A percentile compares a stretch with the other conserved stretches of the same genome.
phyloP scores from a whole-genome alignment of 37 sponge, comb jelly and placozoan species.

The Cliona cf. orientalis region DNA sequence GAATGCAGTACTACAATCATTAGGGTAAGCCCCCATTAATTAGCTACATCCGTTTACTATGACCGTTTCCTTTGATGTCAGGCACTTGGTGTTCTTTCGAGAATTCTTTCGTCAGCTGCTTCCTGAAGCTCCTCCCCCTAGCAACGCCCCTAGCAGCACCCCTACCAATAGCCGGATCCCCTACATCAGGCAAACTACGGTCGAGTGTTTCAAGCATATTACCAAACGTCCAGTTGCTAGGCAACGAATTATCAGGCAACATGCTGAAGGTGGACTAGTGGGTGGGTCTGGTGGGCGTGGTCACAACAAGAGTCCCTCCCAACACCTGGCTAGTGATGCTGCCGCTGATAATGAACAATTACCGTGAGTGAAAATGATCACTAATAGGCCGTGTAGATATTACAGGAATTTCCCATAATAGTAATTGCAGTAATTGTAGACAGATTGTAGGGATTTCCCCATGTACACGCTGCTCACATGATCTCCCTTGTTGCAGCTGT shows the following conservation, averaged over 20 bases:
- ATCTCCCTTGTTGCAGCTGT: background rate
- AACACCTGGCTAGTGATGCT: no score
- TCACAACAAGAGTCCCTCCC: background rate
- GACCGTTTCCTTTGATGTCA: no score
- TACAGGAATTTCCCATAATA: background rate
- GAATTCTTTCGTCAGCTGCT: slow-evolving; percentile 65
- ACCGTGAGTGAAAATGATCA: background rate
- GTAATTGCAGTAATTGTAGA: background rate
- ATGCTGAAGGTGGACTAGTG: background rate
- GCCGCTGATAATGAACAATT: background rate
- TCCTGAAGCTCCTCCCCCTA: background rate
- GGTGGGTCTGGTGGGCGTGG: background rate
- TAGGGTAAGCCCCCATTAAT: slow-evolving; percentile 53
- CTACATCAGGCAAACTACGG: slow-evolving; percentile 74
- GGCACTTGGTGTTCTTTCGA: slow-evolving; percentile 62
- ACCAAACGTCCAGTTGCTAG: slow-evolving; percentile 11
- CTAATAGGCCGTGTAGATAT: background rate
- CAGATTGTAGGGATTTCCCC: background rate
- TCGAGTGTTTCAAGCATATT: slow-evolving; percentile 67
- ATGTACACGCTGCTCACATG: background rate
- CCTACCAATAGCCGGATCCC: background rate
- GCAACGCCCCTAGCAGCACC: background rate
- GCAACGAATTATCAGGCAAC: background rate
- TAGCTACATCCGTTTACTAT: background rate
- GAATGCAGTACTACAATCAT: slow-evolving; percentile 79